phyloP scores from a whole-genome alignment of 2,888 invertebrate species.

The Rhimphoctona megacephalus region DNA sequence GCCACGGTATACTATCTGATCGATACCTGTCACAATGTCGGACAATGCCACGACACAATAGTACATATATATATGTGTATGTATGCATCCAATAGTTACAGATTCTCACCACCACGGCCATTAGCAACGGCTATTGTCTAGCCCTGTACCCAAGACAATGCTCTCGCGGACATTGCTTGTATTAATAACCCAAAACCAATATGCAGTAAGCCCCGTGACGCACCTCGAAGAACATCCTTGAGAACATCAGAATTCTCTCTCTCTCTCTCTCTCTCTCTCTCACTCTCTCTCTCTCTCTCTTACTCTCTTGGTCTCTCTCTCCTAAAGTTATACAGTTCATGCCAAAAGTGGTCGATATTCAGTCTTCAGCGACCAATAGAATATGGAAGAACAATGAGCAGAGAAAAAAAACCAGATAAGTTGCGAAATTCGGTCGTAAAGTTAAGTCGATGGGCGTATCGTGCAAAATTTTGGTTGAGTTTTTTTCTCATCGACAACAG shows the following conservation, averaged over 20 bases:
- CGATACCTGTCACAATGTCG: constrained; percentile 46
- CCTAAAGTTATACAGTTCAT: constrained; percentile 41
- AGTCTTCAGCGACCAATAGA: constrained; percentile 30
- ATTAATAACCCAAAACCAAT: constrained; percentile 81
- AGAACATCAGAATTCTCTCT: constrained; percentile 29
- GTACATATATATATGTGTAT: constrained; percentile 42
- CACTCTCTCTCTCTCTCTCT: constrained; percentile 8
- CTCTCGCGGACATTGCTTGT: constrained; percentile 73
- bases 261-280: constrained; percentile 10
- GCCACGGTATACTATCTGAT: neutral
- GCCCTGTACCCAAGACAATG: constrained; percentile 72
- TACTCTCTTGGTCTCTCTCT: neutral
- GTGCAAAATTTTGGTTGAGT: neutral
- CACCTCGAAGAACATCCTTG: constrained; percentile 65
- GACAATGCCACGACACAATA: constrained; percentile 68
- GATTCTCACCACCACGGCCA: constrained; percentile 72
- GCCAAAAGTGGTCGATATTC: constrained; percentile 49
- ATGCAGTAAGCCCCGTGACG: constrained; percentile 73
- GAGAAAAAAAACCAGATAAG: constrained; percentile 61
- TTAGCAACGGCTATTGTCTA: constrained; percentile 77
- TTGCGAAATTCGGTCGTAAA: constrained; percentile 51
- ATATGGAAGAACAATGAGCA: constrained; percentile 54
- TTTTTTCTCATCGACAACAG: neutral
- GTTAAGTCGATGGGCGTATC: neutral
- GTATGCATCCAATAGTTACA: constrained; percentile 59